Evolutionary conservation across 2,113 vertebrate species (phyloP), one percentile per base, ranked within the genome.

Genomic region (Elephantulus edwardii): DNA sequence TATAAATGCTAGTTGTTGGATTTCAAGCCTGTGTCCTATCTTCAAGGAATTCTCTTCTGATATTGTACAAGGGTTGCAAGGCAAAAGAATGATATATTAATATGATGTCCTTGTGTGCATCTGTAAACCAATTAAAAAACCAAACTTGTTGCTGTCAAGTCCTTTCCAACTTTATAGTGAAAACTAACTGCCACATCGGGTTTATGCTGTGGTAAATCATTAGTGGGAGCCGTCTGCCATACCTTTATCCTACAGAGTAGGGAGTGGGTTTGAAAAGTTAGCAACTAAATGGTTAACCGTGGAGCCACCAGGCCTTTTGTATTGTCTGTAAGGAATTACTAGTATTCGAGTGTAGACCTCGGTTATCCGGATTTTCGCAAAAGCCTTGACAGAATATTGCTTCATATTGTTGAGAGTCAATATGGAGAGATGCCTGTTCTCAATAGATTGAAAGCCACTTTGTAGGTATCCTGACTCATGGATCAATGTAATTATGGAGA

Each of bases 401-500:
- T 38, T 68, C 54, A 48, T 86, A 68, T 33, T 89, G 66, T 60
- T 87, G 40, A 66, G 42, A 40, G 3, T 16, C 81, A 70, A 82
- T 24, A 35, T 68, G 62, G 71, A 66, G 50, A 66, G 48, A 38
- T 48, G 68, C 81, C 2, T 48, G 64, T 89, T 92, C 33, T 9
- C 20, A 44, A 44, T 42, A 93, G 86, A 86, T 66, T 88, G 71
- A 58, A 92, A 86, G 91, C 38, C 7, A 24, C 81, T 86, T 89
- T 42, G 38, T 14, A 30, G 89, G 76, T 86, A 77, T 89, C 84
- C 60, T 87, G 70, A 33, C 60, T 68, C 72, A 75, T n/a, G 44
- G 7, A 35, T 5, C 44, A 5, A 42, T 40, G 6, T 46, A 46
- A 30, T 89, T 81, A 86, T 89, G 62, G 62, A 90, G 58, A 44